A percentile compares a stretch with the other conserved stretches of the same genome.
Conservation (phyloP, 2,797 vertebrate species). For the Heteromormyrus szaboi region DNA sequence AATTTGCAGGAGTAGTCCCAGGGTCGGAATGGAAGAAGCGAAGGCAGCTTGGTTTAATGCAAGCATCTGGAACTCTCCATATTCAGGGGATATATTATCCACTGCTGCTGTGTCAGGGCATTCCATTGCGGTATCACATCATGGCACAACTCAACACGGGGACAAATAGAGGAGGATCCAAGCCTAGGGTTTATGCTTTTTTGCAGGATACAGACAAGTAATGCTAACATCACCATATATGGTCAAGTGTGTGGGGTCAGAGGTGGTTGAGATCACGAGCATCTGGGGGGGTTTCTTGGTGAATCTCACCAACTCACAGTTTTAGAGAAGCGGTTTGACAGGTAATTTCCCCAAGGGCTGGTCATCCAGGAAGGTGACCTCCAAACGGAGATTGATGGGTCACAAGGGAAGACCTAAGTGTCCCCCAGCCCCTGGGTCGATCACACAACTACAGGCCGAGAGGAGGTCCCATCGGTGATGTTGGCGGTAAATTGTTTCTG, state of each 20-base stretch:
- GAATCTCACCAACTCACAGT: neutral
- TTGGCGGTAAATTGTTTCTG: neutral
- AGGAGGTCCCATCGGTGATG: neutral
- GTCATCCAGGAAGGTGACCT: neutral
- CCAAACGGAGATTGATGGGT: neutral
- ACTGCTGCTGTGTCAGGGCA: neutral
- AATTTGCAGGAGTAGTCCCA: neutral
- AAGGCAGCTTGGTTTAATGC: neutral
- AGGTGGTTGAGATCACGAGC: neutral
- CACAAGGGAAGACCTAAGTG: neutral
- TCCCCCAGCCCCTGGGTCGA: neutral
- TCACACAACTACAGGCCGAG: neutral
- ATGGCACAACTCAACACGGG: neutral
- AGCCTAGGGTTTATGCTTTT: neutral
- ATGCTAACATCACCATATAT: neutral
- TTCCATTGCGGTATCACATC: neutral
- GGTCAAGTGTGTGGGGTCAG: neutral
- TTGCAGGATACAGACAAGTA: neutral
- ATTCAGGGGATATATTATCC: neutral
- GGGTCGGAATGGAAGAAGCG: neutral
- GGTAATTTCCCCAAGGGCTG: slow-evolving; percentile 2
- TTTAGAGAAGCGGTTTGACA: neutral
- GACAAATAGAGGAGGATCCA: neutral
- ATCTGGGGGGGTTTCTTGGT: neutral
- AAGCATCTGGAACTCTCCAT: neutral